These are phyloP conservation scores for Rhinophrynus dorsalis DNA, from an alignment of 2,797 vertebrate species.

Conservation along the genomic window DNA sequence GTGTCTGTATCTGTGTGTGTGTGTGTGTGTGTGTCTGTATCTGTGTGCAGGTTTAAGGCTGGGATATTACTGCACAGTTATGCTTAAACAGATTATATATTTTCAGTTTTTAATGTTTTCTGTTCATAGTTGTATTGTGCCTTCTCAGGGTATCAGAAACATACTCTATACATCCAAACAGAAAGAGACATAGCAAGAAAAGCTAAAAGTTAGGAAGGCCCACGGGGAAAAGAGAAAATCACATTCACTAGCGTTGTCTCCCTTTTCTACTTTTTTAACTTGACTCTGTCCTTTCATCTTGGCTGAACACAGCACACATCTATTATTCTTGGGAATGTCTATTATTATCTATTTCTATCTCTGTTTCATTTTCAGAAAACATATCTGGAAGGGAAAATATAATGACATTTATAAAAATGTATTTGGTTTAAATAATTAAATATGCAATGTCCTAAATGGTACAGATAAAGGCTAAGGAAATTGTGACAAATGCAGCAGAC, in stretches of 20 bases:
- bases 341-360: conserved; percentile 35
- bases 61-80: too few relatives aligned
- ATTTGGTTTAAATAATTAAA: conserved; percentile 36
- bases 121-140: too few relatives aligned
- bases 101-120: too few relatives aligned
- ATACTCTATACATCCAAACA: too few relatives aligned
- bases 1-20: too few relatives aligned
- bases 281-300: conserved; percentile 28
- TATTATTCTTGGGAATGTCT: conserved; percentile 23
- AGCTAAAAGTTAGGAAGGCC: conserved; percentile 4
- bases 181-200: neutral
- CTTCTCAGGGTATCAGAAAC: too few relatives aligned
- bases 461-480: conserved; percentile 13
- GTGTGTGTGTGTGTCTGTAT: too few relatives aligned
- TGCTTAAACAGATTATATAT: too few relatives aligned
- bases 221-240: conserved; percentile 4
- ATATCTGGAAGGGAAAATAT: conserved; percentile 49
- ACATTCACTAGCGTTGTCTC: conserved; percentile 18
- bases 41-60: too few relatives aligned
- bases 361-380: conserved; percentile 24
- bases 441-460: conserved; percentile 25
- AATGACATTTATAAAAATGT: conserved; percentile 33
- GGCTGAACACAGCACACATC: conserved; percentile 29
- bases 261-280: conserved; percentile 10
- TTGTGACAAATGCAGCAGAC: neutral